phyloP scores from a whole-genome alignment of 2,888 invertebrate genomes.

The Matsumyia berberina region DNA sequence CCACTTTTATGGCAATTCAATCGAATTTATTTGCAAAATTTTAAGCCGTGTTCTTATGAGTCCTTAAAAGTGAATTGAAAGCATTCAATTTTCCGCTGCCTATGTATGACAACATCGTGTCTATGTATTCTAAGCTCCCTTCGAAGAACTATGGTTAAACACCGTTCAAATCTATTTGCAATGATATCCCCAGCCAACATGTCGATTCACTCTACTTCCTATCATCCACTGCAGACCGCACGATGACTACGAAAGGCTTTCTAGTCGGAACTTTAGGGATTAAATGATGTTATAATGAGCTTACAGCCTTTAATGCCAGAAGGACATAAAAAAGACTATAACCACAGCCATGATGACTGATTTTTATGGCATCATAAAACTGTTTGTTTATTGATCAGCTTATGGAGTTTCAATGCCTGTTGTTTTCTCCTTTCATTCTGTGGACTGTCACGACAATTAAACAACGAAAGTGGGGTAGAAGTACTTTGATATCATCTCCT shows the following conservation, averaged over 20 bases:
- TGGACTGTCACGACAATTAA: slow-evolving; percentile 33
- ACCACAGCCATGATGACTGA: slow-evolving; percentile 53
- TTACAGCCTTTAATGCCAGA: slow-evolving; percentile 53
- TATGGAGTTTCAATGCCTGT: slow-evolving; percentile 26
- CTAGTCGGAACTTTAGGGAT: slow-evolving; percentile 36
- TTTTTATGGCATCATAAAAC: slow-evolving; percentile 59
- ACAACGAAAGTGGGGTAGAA: not conserved
- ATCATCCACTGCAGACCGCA: not conserved
- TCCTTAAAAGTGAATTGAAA: no score
- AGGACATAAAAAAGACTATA: slow-evolving; percentile 48
- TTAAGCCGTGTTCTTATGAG: no score
- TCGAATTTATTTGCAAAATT: no score
- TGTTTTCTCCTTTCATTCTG: not conserved
- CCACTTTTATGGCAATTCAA: no score
- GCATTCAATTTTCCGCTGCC: no score
- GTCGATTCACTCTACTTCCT: not conserved
- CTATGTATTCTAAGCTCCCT: no score
- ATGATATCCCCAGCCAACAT: no score
- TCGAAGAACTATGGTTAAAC: no score
- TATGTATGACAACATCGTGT: no score
- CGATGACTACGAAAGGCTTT: slow-evolving; percentile 13
- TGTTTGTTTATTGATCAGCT: slow-evolving; percentile 54
- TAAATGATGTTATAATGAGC: slow-evolving; percentile 57
- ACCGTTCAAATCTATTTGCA: no score
- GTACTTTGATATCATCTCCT: not conserved